These are phyloP conservation scores for Arremon brunneinucha DNA, from an alignment of 2,797 vertebrate genomes.

Conservation along the genomic window DNA sequence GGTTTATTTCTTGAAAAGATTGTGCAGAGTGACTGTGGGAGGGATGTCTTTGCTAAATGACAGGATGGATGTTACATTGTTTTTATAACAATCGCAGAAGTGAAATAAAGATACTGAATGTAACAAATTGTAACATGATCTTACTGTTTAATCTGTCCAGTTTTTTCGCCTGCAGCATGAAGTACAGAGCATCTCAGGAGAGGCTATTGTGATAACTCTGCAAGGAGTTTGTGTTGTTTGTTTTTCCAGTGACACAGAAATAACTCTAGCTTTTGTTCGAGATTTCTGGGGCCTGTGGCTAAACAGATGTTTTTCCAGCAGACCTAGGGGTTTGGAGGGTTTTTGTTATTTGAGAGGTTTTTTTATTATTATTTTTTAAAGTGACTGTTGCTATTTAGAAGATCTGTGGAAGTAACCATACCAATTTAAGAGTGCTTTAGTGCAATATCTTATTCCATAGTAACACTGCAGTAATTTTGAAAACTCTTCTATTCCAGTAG, in stretches of 20 bases:
- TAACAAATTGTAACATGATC: background rate
- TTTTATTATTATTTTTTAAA: background rate
- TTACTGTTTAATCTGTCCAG: background rate
- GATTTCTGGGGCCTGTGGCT: background rate
- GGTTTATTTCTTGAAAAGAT: slow-evolving; percentile 2
- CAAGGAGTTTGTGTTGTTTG: background rate
- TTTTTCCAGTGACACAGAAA: background rate
- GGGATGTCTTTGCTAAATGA: background rate
- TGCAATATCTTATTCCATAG: background rate
- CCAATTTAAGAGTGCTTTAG: background rate
- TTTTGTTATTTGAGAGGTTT: background rate
- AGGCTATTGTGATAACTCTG: background rate
- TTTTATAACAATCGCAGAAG: background rate
- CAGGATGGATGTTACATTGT: background rate
- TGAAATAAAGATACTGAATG: slow-evolving; percentile 1
- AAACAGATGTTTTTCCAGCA: background rate
- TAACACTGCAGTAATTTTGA: background rate
- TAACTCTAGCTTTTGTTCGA: background rate
- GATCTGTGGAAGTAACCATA: background rate
- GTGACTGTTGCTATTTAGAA: background rate
- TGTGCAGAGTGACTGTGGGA: background rate
- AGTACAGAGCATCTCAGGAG: background rate
- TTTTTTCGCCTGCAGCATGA: background rate
- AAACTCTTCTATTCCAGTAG: background rate
- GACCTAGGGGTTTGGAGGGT: background rate